Conservation (phyloP, 1,140 invertebrate genomes). For the Ridgeia piscesae region DNA sequence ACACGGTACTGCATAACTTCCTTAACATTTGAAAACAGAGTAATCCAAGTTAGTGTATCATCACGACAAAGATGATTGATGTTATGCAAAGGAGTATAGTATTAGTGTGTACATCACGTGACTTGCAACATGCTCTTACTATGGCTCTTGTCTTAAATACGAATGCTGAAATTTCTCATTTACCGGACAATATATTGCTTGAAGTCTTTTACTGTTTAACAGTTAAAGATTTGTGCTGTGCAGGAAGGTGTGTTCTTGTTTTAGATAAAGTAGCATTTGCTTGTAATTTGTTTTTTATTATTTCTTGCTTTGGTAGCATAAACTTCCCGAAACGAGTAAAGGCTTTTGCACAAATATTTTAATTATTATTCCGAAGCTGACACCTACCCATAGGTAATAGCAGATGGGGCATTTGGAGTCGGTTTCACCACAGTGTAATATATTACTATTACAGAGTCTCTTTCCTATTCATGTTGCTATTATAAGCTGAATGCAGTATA, state of each 20-base stretch:
- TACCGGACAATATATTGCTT: conserved; percentile 9
- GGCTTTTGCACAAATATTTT: not conserved
- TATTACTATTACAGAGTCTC: too few species aligned
- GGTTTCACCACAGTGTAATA: too few species aligned
- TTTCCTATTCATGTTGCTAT: too few species aligned
- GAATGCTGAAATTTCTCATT: not conserved
- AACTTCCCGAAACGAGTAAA: not conserved
- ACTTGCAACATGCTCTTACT: not conserved
- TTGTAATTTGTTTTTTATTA: not conserved
- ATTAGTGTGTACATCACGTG: not conserved
- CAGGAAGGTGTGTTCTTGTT: conserved; percentile 8
- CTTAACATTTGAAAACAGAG: not conserved
- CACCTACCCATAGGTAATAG: too few species aligned
- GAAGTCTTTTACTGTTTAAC: conserved; percentile 11
- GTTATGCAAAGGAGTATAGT: not conserved
- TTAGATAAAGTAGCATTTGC: not conserved
- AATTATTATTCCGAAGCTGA: too few species aligned
- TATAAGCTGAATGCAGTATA: too few species aligned
- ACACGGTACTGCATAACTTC: not conserved
- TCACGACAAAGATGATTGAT: not conserved
- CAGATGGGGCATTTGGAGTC: too few species aligned
- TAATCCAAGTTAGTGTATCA: not conserved
- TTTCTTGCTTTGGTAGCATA: not conserved
- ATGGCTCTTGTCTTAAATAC: not conserved
- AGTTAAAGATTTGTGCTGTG: conserved; percentile 15